Percentiles rank a stretch among this genome's conserved stretches.
phyloP scores from a whole-genome alignment of 2,797 vertebrate genomes.

The Monodelphis domestica region DNA sequence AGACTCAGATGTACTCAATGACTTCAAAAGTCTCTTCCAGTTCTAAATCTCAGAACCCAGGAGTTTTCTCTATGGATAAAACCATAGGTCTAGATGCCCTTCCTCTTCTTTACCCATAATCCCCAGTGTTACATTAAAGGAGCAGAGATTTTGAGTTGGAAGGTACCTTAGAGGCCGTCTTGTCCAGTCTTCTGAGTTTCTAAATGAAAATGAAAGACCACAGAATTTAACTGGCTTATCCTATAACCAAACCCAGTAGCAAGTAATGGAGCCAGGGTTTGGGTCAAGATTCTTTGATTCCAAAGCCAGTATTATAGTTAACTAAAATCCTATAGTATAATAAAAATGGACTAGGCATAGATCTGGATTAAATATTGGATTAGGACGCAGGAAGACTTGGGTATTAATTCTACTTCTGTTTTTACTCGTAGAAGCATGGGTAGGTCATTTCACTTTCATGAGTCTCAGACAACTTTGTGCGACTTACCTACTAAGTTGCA shows the following conservation, averaged over 20 bases:
- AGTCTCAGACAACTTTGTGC: not conserved
- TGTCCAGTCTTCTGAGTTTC: too few relatives aligned
- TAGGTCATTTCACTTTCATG: not conserved
- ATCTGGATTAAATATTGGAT: not conserved
- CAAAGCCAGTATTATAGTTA: not conserved
- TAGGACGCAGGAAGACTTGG: not conserved
- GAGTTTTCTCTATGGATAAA: not conserved
- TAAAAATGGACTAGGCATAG: not conserved
- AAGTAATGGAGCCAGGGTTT: not conserved
- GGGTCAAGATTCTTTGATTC: not conserved
- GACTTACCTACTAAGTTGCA: not conserved
- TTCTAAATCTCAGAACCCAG: not conserved
- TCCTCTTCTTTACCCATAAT: not conserved
- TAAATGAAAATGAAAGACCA: too few relatives aligned
- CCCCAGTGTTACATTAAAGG: not conserved
- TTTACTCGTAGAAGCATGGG: not conserved
- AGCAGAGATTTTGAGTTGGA: not conserved
- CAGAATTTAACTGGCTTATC: not conserved
- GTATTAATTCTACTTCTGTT: not conserved
- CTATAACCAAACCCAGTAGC: not conserved
- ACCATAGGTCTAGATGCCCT: not conserved
- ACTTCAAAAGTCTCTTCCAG: not conserved
- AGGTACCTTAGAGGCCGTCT: too few relatives aligned
- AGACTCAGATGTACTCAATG: not conserved
- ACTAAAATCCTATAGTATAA: not conserved